A percentile compares a stretch with the other conserved stretches of the same genome.
These are phyloP conservation scores for Schizopygopsis pylzovi DNA, from an alignment of 2,797 vertebrate genomes.

Conservation along the genomic window DNA sequence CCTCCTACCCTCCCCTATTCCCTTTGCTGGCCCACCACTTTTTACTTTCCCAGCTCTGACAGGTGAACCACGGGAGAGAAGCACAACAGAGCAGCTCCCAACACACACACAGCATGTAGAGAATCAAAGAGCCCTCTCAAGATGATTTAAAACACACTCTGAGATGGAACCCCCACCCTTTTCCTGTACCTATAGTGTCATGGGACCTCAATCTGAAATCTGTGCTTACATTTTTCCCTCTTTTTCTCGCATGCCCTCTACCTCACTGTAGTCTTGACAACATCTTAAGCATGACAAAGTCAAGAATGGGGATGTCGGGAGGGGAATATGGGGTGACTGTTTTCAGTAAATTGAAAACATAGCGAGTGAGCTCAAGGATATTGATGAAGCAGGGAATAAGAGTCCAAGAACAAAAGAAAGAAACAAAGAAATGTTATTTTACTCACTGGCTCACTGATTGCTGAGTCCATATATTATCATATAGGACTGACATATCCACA, in stretches of 20 bases:
- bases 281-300: conserved; percentile 56
- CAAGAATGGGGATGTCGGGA: conserved; percentile 26
- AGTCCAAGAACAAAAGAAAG: conserved; percentile 42
- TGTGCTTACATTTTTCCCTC: conserved; percentile 60
- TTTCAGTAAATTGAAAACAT: conserved; percentile 59
- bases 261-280: conserved; percentile 54
- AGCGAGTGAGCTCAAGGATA: conserved; percentile 40
- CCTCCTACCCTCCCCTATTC: conserved; percentile 38
- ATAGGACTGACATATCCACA: neutral
- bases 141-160: conserved; percentile 75
- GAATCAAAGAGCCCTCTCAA: conserved; percentile 75
- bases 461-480: conserved; percentile 15
- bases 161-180: conserved; percentile 50
- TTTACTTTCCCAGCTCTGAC: conserved; percentile 73
- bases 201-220: conserved; percentile 51
- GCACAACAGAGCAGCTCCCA: conserved; percentile 71
- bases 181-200: conserved; percentile 41
- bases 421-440: neutral
- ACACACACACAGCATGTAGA: conserved; percentile 73
- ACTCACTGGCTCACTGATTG: conserved; percentile 18
- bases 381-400: conserved; percentile 56
- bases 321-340: conserved; percentile 36
- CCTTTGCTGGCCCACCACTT: conserved; percentile 67
- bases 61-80: conserved; percentile 71
- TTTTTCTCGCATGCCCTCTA: conserved; percentile 48